These are phyloP conservation scores for Paraplagusia blochii DNA, from an alignment of 2,113 vertebrate species.

Conservation along the genomic window DNA sequence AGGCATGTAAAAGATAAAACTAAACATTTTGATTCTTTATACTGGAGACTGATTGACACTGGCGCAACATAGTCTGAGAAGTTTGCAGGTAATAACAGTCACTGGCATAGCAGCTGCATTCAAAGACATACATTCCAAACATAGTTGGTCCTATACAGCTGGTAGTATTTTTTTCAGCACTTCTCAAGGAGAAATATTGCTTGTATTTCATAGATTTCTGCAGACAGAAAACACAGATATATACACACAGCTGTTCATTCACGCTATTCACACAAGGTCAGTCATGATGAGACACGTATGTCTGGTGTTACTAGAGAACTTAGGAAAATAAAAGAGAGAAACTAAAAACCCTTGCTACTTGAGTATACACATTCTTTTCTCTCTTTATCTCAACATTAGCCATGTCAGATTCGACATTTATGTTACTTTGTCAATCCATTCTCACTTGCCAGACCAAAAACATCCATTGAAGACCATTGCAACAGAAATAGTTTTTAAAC, in stretches of 20 bases:
- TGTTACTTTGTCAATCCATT: no score
- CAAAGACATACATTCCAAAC: constrained; percentile 67
- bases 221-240: neutral
- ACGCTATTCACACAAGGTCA: no score
- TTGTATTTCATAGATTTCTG: constrained; percentile 16
- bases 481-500: no score
- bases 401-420: no score
- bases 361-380: no score
- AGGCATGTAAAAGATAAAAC: neutral
- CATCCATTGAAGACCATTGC: no score
- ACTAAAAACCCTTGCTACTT: no score
- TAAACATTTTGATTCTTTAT: constrained; percentile 12
- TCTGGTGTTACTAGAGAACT: no score
- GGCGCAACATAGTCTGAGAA: constrained; percentile 11
- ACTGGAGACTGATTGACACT: constrained; percentile 6
- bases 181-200: constrained; percentile 32
- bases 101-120: constrained; percentile 43
- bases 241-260: constrained; percentile 27
- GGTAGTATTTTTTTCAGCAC: constrained; percentile 61
- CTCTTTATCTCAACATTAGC: no score
- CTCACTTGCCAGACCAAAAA: no score
- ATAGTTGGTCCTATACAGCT: constrained; percentile 61
- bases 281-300: no score
- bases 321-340: no score
- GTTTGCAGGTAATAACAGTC: constrained; percentile 55